These are phyloP conservation scores for Lagorchestes hirsutus DNA, from an alignment of 2,797 vertebrate species.

Conservation along the genomic window DNA sequence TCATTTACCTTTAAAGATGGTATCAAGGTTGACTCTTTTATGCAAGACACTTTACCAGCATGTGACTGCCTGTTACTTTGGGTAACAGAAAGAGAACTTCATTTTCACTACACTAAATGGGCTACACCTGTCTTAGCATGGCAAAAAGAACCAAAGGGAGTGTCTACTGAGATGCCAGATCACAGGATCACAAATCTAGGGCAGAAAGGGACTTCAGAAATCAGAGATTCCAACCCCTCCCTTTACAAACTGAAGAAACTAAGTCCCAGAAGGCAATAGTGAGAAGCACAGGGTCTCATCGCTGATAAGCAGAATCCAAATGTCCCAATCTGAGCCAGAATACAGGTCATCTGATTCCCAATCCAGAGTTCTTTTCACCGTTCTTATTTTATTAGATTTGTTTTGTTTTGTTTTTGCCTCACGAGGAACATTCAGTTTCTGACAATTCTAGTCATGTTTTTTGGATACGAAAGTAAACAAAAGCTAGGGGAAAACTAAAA, in stretches of 20 bases:
- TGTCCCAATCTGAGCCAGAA: background rate
- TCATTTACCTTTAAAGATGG: background rate
- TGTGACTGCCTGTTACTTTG: background rate
- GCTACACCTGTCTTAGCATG: background rate
- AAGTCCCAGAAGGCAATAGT: background rate
- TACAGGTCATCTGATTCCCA: background rate
- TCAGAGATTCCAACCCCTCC: background rate
- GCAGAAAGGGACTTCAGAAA: background rate
- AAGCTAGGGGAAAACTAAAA: background rate
- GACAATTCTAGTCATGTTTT: background rate
- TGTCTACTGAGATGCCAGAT: background rate
- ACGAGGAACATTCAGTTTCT: background rate
- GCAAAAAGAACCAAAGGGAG: background rate
- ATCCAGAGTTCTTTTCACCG: background rate
- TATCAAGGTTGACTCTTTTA: background rate
- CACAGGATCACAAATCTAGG: background rate
- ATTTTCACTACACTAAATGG: background rate
- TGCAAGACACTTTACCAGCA: constrained; percentile 32
- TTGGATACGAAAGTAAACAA: background rate
- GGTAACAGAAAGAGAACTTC: constrained; percentile 26
- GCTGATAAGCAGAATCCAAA: background rate
- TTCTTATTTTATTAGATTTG: background rate
- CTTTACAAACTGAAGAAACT: background rate
- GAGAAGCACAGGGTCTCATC: background rate
- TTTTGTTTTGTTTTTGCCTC: background rate